Conservation (phyloP, 2,797 vertebrate species). For the Uromys caudimaculatus region DNA sequence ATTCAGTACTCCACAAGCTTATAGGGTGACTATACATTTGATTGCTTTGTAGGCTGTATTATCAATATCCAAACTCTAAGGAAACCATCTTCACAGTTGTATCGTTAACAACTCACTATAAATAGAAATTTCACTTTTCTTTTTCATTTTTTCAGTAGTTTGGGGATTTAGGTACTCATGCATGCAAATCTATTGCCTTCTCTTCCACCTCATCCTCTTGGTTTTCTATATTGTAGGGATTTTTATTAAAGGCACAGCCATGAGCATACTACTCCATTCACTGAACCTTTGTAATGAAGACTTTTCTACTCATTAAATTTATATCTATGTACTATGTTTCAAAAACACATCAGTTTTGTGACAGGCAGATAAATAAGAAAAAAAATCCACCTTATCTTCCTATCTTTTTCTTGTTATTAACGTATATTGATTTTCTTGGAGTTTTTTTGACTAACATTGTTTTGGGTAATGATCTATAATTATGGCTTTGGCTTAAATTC, state of each 20-base stretch:
- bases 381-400: background rate
- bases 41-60: background rate
- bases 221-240: background rate
- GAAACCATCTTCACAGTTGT: background rate
- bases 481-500: background rate
- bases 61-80: background rate
- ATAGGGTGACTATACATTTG: background rate
- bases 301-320: constrained; percentile 20
- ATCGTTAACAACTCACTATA: background rate
- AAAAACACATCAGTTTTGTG: background rate
- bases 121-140: background rate
- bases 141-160: background rate
- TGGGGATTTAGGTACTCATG: background rate
- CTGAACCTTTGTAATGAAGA: background rate
- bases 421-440: background rate
- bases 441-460: background rate
- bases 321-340: background rate
- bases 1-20: background rate
- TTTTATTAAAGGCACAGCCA: background rate
- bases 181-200: background rate
- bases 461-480: background rate
- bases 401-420: background rate
- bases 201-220: too few species aligned
- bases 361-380: background rate
- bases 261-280: background rate